These are phyloP conservation scores for Trichogramma dendrolimi DNA, from an alignment of 2,888 invertebrate species.

Conservation along the genomic window DNA sequence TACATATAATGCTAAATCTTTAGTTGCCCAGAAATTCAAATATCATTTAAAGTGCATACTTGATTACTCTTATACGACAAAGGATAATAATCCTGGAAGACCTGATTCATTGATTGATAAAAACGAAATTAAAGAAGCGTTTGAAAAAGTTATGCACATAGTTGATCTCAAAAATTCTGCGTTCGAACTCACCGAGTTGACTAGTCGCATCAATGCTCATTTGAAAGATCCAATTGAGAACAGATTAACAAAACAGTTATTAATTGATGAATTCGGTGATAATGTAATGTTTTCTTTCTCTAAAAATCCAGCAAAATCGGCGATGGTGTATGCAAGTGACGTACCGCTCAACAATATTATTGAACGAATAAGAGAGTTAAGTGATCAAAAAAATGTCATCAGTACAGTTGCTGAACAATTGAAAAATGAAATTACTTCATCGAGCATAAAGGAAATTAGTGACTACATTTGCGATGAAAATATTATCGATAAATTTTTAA, in stretches of 20 bases:
- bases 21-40: too few relatives aligned
- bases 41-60: too few relatives aligned
- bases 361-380: neutral
- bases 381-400: neutral
- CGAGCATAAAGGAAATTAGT: neutral
- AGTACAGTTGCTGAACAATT: neutral
- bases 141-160: too few relatives aligned
- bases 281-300: too few relatives aligned
- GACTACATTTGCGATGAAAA: conserved; percentile 31
- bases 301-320: neutral
- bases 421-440: neutral
- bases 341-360: neutral
- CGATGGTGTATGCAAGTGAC: neutral
- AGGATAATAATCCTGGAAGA: too few relatives aligned
- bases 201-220: too few relatives aligned
- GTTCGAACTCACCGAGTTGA: too few relatives aligned
- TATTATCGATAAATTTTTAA: conserved; percentile 27
- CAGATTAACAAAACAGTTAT: neutral
- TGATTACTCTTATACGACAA: too few relatives aligned
- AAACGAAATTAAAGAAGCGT: too few relatives aligned
- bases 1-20: too few relatives aligned
- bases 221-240: neutral
- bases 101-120: too few relatives aligned
- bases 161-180: too few relatives aligned
- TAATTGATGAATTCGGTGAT: neutral